Percentiles rank a stretch among this genome's conserved stretches.
phyloP scores from a whole-genome alignment of 37 sponge, comb jelly and placozoan species.

The Ianthella basta region DNA sequence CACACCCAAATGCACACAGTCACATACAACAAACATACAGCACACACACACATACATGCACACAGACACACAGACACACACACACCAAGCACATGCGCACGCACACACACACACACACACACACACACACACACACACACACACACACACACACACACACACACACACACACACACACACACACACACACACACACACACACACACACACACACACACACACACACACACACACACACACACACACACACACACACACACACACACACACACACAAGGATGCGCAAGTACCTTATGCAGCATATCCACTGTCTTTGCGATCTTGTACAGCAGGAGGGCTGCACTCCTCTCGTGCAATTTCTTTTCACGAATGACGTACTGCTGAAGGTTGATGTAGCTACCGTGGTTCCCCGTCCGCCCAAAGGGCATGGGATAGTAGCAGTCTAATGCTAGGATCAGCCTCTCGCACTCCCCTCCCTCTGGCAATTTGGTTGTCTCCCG shows the following conservation, averaged over 20 bases:
- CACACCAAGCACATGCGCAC: background rate
- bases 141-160: no score
- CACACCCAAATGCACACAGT: no score
- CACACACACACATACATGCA: no score
- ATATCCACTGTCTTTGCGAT: slow-evolving; percentile 45
- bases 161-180: background rate
- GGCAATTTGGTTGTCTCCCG: slow-evolving; percentile 18
- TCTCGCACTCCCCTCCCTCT: slow-evolving; percentile 4
- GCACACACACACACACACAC: no score
- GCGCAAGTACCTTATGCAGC: slow-evolving; percentile 61
- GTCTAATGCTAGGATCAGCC: slow-evolving; percentile 69
- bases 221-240: background rate
- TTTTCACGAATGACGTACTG: slow-evolving; percentile 78
- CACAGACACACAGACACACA: no score
- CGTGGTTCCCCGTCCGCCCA: background rate
- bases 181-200: background rate
- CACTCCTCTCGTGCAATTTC: slow-evolving; percentile 64
- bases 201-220: background rate
- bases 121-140: no score
- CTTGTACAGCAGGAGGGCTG: slow-evolving; percentile 55
- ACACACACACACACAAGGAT: no score
- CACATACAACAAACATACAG: no score
- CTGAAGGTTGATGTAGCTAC: slow-evolving; percentile 69
- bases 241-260: background rate
- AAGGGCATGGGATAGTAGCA: slow-evolving; percentile 45